Evolutionary conservation across 2,888 invertebrate species (phyloP).

Genomic region (Anaspis maculata): DNA sequence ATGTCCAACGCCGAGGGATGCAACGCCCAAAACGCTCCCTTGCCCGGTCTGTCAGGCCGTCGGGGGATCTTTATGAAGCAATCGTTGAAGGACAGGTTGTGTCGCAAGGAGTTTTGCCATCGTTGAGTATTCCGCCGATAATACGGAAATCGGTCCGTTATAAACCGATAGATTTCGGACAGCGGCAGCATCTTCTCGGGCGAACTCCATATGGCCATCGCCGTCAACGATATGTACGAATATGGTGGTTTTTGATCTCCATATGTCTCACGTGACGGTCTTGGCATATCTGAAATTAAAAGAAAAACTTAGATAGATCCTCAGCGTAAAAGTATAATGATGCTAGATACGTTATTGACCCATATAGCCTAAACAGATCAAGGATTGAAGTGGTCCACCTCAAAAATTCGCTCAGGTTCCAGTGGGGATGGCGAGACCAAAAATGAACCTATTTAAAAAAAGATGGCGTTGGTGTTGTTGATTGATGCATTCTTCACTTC

Average conservation of each 20-base stretch:
- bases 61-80: constrained; percentile 79
- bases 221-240: constrained; percentile 96
- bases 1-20: constrained; percentile 73
- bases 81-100: constrained; percentile 75
- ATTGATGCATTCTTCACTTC: too few relatives aligned
- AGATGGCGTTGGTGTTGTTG: too few relatives aligned
- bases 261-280: constrained; percentile 93
- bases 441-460: too few relatives aligned
- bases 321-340: too few relatives aligned
- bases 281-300: constrained; percentile 60
- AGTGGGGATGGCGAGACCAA: too few relatives aligned
- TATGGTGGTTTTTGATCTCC: constrained; percentile 99
- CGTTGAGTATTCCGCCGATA: constrained; percentile 76
- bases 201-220: constrained; percentile 98
- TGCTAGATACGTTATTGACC: too few relatives aligned
- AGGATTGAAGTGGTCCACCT: too few relatives aligned
- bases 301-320: too few relatives aligned
- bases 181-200: constrained; percentile 92
- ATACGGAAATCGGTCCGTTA: constrained; percentile 84
- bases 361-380: too few relatives aligned
- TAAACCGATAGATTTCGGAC: constrained; percentile 86
- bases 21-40: constrained; percentile 79
- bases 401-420: too few relatives aligned
- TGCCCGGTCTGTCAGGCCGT: constrained; percentile 69
- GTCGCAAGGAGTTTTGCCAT: constrained; percentile 64